Evolutionary conservation across 2,888 invertebrate species (phyloP).

Genomic region (Asteroscopus sphinx): DNA sequence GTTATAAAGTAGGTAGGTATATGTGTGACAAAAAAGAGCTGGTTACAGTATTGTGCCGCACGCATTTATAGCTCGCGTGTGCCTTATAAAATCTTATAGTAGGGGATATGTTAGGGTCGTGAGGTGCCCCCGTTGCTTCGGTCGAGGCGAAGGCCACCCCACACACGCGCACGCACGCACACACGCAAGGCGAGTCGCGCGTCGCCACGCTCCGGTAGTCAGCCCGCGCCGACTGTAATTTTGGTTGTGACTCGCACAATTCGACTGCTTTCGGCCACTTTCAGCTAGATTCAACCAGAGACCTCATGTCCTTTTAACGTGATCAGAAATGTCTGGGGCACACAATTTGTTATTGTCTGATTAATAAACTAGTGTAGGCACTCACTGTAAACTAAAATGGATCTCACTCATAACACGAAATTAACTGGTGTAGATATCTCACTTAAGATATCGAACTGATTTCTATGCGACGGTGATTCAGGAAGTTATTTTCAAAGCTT

Average conservation of each 20-base stretch:
- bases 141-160: conserved; percentile 53
- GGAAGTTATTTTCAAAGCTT: too few relatives aligned
- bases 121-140: conserved; percentile 32
- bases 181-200: not conserved
- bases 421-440: too few relatives aligned
- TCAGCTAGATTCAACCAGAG: conserved; percentile 13
- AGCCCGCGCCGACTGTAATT: not conserved
- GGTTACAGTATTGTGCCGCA: conserved; percentile 1
- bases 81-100: conserved; percentile 26
- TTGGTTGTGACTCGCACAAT: conserved; percentile 28
- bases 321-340: not conserved
- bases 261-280: conserved; percentile 16
- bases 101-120: conserved; percentile 27
- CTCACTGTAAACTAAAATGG: not conserved
- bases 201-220: not conserved
- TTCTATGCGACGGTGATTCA: too few relatives aligned
- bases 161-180: conserved; percentile 9
- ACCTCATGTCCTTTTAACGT: conserved; percentile 1
- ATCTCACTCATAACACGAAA: too few relatives aligned
- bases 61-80: conserved; percentile 1
- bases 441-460: not conserved
- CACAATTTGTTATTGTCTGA: conserved; percentile 14
- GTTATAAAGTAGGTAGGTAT: conserved; percentile 33
- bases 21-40: conserved; percentile 10
- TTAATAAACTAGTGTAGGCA: not conserved